Evolutionary conservation across 2,797 vertebrate species (phyloP), one percentile per base, ranked within the genome.

Genomic region (Perdix hodgsoniae): DNA sequence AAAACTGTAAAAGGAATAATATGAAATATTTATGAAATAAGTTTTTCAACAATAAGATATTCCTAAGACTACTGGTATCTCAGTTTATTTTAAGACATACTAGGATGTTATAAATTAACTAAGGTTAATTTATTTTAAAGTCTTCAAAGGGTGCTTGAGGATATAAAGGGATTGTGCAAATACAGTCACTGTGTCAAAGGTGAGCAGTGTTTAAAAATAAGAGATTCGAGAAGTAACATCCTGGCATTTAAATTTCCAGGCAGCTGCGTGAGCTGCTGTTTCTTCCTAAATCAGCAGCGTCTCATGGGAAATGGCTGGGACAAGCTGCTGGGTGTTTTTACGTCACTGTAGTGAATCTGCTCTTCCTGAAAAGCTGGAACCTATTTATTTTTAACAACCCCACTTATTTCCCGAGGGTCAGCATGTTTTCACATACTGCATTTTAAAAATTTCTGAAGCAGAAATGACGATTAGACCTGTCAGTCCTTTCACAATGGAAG

Each of bases 361-460:
- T 93, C 86, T 96, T 96, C 95, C 93, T 96, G 94, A 94, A 95
- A 95, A 95, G 88, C 90, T 96, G 92, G 86, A 96, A 94, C 61
- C 77, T 94, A 91, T 94, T 96, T 96, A 96, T 96, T 97, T 95
- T 96, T 96, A 95, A 91, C 91, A 87, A 71, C n/a, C 72, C 12
- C 61, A 52, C 79, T 90, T 91, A 86, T 89, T 95, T 97, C 95
- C 86, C 88, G 70, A 77, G 90, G 65, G 91, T 79, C 54, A 67
- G 77, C 7, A 37, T 84, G 86, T 93, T 95, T 95, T 90, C 88
- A 87, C 52, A 83, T 71, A 39, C 69, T 59, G 81, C 69, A 47
- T 92, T 95, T 91, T 33, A 94, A 93, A 95, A 77, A 33, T 57
- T 95, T 95, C 77, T 88, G 77, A 81, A 83, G 83, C 69, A 86